A percentile compares a stretch with the other conserved stretches of the same genome.
Evolutionary conservation across 2,888 invertebrate genomes (phyloP).

Genomic region (Lottia gigantea): DNA sequence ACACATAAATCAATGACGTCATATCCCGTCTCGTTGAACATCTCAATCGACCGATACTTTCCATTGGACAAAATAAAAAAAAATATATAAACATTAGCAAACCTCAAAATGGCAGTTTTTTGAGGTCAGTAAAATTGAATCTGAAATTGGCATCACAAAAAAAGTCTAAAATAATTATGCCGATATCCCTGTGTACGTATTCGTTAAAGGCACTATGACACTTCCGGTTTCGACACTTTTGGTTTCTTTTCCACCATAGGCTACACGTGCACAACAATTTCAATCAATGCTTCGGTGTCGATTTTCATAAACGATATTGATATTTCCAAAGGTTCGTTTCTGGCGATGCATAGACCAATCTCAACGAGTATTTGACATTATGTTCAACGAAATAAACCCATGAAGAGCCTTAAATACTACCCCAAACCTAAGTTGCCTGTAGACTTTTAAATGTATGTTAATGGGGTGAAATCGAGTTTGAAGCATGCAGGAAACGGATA

Average conservation of each 20-base stretch:
- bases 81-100: too few species aligned
- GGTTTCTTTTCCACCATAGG: too few species aligned
- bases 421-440: conserved; percentile 11
- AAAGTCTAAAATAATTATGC: not conserved
- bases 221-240: too few species aligned
- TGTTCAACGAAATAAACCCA: not conserved
- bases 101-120: too few species aligned
- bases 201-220: not conserved
- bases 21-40: too few species aligned
- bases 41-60: too few species aligned
- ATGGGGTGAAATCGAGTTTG: not conserved
- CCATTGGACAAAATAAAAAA: too few species aligned
- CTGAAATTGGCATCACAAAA: too few species aligned
- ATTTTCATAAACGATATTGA: not conserved
- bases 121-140: too few species aligned
- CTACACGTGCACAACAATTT: too few species aligned
- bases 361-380: not conserved
- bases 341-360: not conserved
- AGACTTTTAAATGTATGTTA: not conserved
- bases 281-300: too few species aligned
- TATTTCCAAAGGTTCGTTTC: not conserved
- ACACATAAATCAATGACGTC: too few species aligned
- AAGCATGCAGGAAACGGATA: not conserved
- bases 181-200: conserved; percentile 1
- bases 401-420: conserved; percentile 11